Evolutionary conservation across 2,113 vertebrate genomes (phyloP).

Genomic region (Sorex fumeus): DNA sequence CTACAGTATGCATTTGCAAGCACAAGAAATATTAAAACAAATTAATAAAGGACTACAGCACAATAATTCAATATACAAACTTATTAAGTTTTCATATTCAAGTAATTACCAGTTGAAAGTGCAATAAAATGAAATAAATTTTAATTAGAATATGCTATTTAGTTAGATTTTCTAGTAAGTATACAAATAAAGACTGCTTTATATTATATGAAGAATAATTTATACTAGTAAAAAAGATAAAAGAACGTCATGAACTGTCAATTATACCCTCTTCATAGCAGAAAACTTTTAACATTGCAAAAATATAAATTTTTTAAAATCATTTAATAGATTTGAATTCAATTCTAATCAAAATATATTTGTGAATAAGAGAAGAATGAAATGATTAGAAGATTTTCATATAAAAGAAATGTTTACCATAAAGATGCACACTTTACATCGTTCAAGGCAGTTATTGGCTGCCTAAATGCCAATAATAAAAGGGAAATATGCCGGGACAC

Average conservation of each 20-base stretch:
- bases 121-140: neutral
- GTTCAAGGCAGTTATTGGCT: conserved; percentile 65
- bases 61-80: neutral
- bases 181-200: conserved; percentile 5
- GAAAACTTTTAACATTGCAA: neutral
- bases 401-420: neutral
- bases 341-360: conserved; percentile 34
- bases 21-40: neutral
- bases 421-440: neutral
- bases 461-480: conserved; percentile 65
- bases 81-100: neutral
- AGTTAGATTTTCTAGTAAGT: neutral
- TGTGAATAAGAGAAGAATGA: neutral
- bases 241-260: neutral
- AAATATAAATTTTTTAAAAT: neutral
- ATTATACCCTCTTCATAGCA: neutral
- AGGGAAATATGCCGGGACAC: conserved; percentile 65
- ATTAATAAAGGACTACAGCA: neutral
- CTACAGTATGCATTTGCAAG: neutral
- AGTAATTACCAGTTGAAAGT: neutral
- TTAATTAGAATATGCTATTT: neutral
- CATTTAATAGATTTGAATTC: neutral
- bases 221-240: neutral
- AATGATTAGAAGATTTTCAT: neutral
- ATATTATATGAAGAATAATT: neutral